phyloP scores from a whole-genome alignment of 2,888 invertebrate genomes.

The Achlya flavicornis region DNA sequence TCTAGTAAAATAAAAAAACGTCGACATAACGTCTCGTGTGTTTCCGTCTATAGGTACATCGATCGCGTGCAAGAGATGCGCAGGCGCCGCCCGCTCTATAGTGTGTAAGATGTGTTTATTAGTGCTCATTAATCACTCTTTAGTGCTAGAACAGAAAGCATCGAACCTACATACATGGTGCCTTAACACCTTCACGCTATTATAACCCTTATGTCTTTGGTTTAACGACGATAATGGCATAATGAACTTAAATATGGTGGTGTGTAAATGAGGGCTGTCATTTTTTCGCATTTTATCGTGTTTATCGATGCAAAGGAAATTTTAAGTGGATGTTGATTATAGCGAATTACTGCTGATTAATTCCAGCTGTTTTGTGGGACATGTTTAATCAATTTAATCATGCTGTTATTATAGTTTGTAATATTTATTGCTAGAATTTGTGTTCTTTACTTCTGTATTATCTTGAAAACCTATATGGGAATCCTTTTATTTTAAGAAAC shows the following conservation, averaged over 20 bases:
- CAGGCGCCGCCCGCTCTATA: slow-evolving; percentile 24
- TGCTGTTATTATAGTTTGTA: background rate
- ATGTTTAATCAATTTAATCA: background rate
- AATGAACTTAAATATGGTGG: background rate
- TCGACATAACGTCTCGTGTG: background rate
- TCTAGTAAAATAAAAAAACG: background rate
- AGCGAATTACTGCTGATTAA: background rate
- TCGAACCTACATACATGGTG: background rate
- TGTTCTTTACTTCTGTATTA: too few species aligned
- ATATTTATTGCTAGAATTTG: too few species aligned
- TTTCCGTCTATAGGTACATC: background rate
- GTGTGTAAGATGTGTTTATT: slow-evolving; percentile 49
- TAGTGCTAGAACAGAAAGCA: slow-evolving; percentile 26
- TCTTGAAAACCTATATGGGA: too few species aligned
- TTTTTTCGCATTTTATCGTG: background rate
- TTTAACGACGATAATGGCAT: background rate
- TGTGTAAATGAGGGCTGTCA: background rate
- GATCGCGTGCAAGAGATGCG: slow-evolving; percentile 18
- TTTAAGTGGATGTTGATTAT: background rate
- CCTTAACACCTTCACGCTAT: background rate
- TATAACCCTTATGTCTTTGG: background rate
- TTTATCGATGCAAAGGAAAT: background rate
- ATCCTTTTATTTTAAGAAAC: too few species aligned
- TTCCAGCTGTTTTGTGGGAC: background rate
- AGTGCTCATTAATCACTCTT: slow-evolving; percentile 48